Evolutionary conservation across 2,113 vertebrate genomes (phyloP).

Genomic region (Ageneiosus marmoratus): DNA sequence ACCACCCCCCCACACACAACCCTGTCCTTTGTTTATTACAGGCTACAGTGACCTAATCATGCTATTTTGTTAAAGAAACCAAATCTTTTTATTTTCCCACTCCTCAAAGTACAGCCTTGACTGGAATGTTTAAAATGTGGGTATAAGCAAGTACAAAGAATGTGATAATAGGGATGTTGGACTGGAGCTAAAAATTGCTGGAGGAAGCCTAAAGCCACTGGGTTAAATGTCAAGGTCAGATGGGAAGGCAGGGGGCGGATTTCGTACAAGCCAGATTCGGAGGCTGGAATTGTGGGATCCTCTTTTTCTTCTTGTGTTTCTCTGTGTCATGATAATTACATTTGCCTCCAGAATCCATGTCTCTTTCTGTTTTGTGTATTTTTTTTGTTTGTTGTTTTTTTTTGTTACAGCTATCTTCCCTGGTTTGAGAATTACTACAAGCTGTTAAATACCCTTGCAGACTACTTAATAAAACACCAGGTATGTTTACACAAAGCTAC

Average conservation of each 20-base stretch:
- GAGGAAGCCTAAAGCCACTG: conserved; percentile 14
- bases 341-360: not conserved
- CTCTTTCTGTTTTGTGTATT: not conserved
- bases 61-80: conserved; percentile 55
- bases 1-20: too few species aligned
- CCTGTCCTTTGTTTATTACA: conserved; percentile 55
- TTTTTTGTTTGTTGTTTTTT: conserved; percentile 43
- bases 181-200: conserved; percentile 24
- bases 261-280: not conserved
- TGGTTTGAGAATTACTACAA: conserved; percentile 99
- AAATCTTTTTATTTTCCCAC: conserved; percentile 53
- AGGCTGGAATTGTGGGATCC: conserved; percentile 7
- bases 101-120: conserved; percentile 56
- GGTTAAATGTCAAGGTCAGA: conserved; percentile 39
- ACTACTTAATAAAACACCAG: conserved; percentile 94
- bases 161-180: conserved; percentile 57
- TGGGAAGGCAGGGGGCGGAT: not conserved
- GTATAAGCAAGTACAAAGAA: conserved; percentile 53
- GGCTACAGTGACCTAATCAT: conserved; percentile 45
- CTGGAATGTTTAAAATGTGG: conserved; percentile 58
- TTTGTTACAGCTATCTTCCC: conserved; percentile 86
- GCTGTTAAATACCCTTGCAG: conserved; percentile 93
- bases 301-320: not conserved
- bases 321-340: not conserved
- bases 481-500: conserved; percentile 67